Evolutionary conservation across 2,888 invertebrate species (phyloP), one percentile per base, ranked within the genome.

Genomic region (Patella ulyssiponensis): DNA sequence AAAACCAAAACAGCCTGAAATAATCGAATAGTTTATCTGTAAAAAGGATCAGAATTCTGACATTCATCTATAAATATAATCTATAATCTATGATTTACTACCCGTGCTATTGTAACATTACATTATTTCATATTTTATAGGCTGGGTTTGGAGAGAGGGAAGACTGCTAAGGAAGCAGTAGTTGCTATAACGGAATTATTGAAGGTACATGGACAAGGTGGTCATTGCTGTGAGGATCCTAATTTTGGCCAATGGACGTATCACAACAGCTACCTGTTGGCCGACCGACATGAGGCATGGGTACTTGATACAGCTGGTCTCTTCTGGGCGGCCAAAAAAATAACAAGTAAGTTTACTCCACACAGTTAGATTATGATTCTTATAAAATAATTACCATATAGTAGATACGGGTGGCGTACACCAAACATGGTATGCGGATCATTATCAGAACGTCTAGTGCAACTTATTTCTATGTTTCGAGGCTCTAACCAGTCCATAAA

Each of bases 181-280:
- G 93, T 94, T 74, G 93, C 94, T 3, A 95, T 96, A 79, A 94
- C 94, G 1, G 87, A 90, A 15, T 92, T 96, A 54, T 92, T 96
- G 77, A 94, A 94, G 83, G 92, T 93, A 82, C 93, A 95, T 90
- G 95, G 95, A 0, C 95, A 94, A 91, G 95, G 95, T 4, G 95
- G 95, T 0, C 94, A 94, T 0, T 95, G 95, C 87, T 93, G 94
- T 0, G 93, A 94, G 81, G 93, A 94, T 80, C 91, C 93, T 20
- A 79, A 73, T 33, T 78, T 80, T 27, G 77, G 80, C 20, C 92
- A 92, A 76, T 94, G 95, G 84, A 92, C 93, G 81, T 94, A 95
- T 84, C 95, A 95, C 90, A 95, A 95, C 88, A 95, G 95, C 74
- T 96, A 95, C 90, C 90, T 96, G 73, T 94, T 95, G 81, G 95